Evolutionary conservation across 2,888 invertebrate species (phyloP).

Genomic region (Spatulosminthurus flaviceps): DNA sequence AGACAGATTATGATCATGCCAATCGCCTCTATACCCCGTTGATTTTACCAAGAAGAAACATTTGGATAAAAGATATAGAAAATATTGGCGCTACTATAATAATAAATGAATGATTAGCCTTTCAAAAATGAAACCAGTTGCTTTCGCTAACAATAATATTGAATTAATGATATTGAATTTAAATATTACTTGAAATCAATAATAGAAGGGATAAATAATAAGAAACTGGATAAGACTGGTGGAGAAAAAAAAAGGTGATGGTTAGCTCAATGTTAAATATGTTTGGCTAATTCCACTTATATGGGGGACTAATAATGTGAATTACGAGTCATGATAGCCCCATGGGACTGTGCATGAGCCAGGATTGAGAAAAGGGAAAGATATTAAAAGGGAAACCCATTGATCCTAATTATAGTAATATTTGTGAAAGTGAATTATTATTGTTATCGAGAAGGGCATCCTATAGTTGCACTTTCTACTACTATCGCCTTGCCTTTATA

Average conservation of each 20-base stretch:
- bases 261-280: too few relatives aligned
- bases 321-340: too few relatives aligned
- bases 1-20: too few relatives aligned
- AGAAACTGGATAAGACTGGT: constrained; percentile 12
- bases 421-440: constrained; percentile 37
- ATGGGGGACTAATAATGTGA: too few relatives aligned
- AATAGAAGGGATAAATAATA: neutral
- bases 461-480: neutral
- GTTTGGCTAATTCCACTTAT: too few relatives aligned
- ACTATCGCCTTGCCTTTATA: neutral
- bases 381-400: constrained; percentile 18
- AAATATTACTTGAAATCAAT: neutral
- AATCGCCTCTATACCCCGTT: too few relatives aligned
- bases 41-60: constrained; percentile 3
- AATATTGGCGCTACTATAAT: neutral
- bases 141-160: neutral
- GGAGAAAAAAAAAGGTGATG: neutral
- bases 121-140: neutral
- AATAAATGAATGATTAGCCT: neutral
- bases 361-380: neutral
- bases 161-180: too few relatives aligned
- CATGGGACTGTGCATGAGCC: neutral
- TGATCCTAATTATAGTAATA: constrained; percentile 31
- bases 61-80: too few relatives aligned
- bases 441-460: constrained; percentile 33